These are phyloP conservation scores for Hylaeus volcanicus DNA, from an alignment of 1,140 invertebrate species.

Conservation along the genomic window DNA sequence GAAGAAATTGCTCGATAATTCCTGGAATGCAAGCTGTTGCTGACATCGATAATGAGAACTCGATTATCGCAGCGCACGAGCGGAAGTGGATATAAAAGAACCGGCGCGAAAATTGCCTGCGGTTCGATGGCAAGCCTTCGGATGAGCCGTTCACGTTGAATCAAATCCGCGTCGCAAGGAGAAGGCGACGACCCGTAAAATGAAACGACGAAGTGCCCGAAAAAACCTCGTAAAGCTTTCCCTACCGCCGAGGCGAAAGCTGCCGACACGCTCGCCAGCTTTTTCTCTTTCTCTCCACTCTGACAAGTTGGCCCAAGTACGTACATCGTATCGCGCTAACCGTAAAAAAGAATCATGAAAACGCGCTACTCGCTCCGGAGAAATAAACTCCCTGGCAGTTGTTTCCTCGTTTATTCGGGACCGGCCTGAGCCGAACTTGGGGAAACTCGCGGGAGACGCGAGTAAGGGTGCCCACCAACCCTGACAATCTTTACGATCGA, in stretches of 20 bases:
- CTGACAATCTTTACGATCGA: not conserved
- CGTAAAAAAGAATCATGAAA: constrained; percentile 53
- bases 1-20: constrained; percentile 3
- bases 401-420: constrained; percentile 45
- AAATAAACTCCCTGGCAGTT: constrained; percentile 52
- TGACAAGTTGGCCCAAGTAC: constrained; percentile 23
- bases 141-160: constrained; percentile 64
- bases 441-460: not conserved
- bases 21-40: not conserved
- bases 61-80: not conserved
- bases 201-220: constrained; percentile 52
- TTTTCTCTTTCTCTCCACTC: constrained; percentile 21
- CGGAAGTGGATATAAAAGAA: constrained; percentile 26
- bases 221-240: constrained; percentile 65
- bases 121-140: constrained; percentile 34
- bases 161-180: constrained; percentile 63
- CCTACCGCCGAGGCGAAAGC: constrained; percentile 31
- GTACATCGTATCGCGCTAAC: constrained; percentile 40
- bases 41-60: constrained; percentile 7
- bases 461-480: too few relatives aligned
- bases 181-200: constrained; percentile 70
- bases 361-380: constrained; percentile 20
- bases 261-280: constrained; percentile 27
- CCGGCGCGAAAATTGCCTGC: constrained; percentile 28
- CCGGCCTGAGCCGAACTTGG: not conserved